Evolutionary conservation across 2,797 vertebrate species (phyloP).

Genomic region (Eulemur rubriventer): DNA sequence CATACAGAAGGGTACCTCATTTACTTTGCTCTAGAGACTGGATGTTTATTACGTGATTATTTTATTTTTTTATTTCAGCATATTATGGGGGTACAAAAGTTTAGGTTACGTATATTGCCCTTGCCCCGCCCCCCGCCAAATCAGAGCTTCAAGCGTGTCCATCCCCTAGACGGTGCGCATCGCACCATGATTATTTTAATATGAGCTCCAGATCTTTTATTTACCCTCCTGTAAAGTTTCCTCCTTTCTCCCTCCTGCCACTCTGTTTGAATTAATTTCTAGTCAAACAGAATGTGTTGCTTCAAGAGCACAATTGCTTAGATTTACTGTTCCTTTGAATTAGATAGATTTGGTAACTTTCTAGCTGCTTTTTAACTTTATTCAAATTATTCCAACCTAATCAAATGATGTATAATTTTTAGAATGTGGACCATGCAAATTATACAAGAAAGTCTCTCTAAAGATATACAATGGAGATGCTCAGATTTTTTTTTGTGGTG

Average conservation of each 20-base stretch:
- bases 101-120: too few relatives aligned
- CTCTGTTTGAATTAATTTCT: slow-evolving; percentile 1
- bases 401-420: slow-evolving; percentile 32
- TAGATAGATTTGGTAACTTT: not conserved
- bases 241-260: not conserved
- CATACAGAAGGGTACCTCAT: not conserved
- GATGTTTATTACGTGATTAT: not conserved
- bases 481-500: not conserved
- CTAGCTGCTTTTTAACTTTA: not conserved
- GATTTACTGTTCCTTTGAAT: not conserved
- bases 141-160: too few relatives aligned
- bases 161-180: too few relatives aligned
- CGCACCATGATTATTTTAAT: not conserved
- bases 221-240: not conserved
- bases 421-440: not conserved
- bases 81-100: too few relatives aligned
- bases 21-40: not conserved
- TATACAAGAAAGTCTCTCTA: not conserved
- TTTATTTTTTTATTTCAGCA: not conserved
- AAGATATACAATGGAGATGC: not conserved
- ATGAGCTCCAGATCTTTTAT: not conserved
- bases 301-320: not conserved
- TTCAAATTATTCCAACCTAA: not conserved
- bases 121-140: too few relatives aligned
- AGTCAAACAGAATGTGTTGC: not conserved